Conservation (phyloP, 2,113 vertebrate species). For the Psittacula cyanocephala region DNA sequence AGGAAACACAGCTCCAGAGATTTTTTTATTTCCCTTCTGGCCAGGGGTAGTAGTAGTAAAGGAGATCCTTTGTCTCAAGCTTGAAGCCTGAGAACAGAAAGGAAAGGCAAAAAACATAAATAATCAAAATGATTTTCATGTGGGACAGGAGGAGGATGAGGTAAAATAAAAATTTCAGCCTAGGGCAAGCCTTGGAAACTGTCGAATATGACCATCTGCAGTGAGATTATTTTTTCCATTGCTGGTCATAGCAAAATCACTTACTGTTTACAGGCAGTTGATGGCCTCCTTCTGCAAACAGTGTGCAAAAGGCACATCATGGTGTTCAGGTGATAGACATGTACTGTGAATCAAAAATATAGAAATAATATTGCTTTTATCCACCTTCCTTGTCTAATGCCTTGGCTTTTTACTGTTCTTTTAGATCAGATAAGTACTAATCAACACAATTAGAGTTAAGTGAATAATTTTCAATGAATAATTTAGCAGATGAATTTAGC, state of each 20-base stretch:
- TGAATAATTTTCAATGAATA: slow-evolving; percentile 36
- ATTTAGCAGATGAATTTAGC: slow-evolving; percentile 20
- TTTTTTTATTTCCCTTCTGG: background rate
- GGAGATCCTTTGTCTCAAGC: background rate
- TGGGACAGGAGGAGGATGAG: background rate
- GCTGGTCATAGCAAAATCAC: background rate
- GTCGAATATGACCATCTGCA: background rate
- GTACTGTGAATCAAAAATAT: background rate
- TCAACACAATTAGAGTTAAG: slow-evolving; percentile 17
- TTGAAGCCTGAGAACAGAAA: background rate
- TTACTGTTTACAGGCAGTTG: background rate
- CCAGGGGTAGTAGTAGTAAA: background rate
- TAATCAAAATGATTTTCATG: background rate
- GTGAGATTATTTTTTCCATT: background rate
- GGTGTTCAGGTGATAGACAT: background rate
- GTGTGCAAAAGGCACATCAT: background rate
- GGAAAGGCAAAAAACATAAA: rapidly evolving
- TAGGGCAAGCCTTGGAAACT: background rate
- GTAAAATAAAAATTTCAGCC: background rate
- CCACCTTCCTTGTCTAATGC: background rate
- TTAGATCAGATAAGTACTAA: slow-evolving; percentile 4
- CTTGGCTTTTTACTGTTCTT: background rate
- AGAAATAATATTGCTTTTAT: background rate
- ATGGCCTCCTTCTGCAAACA: background rate
- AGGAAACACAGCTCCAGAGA: background rate